Conservation (phyloP, 2,888 invertebrate species). For the Idaea straminata region DNA sequence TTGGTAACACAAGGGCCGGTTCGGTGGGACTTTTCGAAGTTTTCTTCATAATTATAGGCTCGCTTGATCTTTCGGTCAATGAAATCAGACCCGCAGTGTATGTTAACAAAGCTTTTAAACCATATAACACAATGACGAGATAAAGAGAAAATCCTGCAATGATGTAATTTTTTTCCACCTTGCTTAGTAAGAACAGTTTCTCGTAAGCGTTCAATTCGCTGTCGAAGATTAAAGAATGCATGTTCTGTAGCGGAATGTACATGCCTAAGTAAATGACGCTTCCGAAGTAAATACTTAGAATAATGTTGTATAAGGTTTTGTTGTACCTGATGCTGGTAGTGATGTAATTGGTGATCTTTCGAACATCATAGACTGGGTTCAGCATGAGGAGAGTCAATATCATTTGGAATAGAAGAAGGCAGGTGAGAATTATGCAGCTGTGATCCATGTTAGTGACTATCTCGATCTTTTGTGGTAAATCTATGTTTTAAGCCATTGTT, state of each 20-base stretch:
- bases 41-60: constrained; percentile 22
- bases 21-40: constrained; percentile 4
- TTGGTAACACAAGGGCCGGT: constrained; percentile 44
- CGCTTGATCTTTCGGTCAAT: constrained; percentile 33
- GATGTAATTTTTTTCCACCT: constrained; percentile 60
- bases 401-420: constrained; percentile 60
- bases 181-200: constrained; percentile 45
- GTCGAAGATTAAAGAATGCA: constrained; percentile 45
- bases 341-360: constrained; percentile 43
- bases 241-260: constrained; percentile 51
- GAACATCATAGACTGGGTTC: constrained; percentile 59
- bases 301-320: constrained; percentile 34
- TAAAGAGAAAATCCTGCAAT: constrained; percentile 67
- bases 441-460: constrained; percentile 51
- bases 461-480: constrained; percentile 14
- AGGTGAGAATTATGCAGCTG: constrained; percentile 45
- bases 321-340: constrained; percentile 34
- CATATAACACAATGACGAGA: constrained; percentile 55
- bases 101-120: constrained; percentile 46
- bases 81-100: constrained; percentile 51
- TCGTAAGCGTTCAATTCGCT: constrained; percentile 41
- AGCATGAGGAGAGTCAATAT: constrained; percentile 50
- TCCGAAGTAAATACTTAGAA: constrained; percentile 43
- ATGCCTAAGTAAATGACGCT: constrained; percentile 59
- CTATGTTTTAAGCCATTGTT: constrained; percentile 39